Evolutionary conservation across 1,140 invertebrate genomes (phyloP).

Genomic region (Stegodyphus mimosarum): DNA sequence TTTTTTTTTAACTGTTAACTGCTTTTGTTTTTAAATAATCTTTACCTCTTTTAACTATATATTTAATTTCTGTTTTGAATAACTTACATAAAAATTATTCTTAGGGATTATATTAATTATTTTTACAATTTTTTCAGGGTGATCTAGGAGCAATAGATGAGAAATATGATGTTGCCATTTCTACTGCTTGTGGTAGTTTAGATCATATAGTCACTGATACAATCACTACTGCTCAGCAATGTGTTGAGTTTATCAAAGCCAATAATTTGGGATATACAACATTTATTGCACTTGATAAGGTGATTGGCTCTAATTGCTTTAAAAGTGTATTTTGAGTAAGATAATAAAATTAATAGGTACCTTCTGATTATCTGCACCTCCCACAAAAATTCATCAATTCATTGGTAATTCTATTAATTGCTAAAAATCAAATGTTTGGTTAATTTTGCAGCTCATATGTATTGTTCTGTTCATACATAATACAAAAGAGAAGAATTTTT

Average conservation of each 20-base stretch:
- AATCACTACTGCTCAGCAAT: conserved; percentile 84
- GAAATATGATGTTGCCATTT: conserved; percentile 96
- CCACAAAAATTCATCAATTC: no score
- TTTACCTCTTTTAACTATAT: not conserved
- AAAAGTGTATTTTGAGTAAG: no score
- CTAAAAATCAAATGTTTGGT: no score
- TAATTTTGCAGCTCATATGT: no score
- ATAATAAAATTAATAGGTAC: no score
- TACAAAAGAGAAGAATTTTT: no score
- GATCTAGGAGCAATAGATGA: conserved; percentile 93
- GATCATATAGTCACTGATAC: conserved; percentile 95
- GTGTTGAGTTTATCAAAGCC: conserved; percentile 85
- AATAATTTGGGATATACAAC: conserved; percentile 75
- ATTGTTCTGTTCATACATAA: no score
- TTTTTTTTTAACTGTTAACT: no score
- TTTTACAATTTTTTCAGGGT: conserved; percentile 73
- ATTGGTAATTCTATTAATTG: no score
- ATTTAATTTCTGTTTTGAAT: not conserved
- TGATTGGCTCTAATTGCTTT: conserved; percentile 63
- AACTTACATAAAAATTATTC: not conserved
- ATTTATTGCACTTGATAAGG: conserved; percentile 75
- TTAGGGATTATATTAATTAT: not conserved
- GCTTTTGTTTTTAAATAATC: no score
- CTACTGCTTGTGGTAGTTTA: conserved; percentile 90
- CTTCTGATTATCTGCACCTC: no score